Evolutionary conservation across 2,888 invertebrate species (phyloP), one percentile per base, ranked within the genome.

Genomic region (Villa cingulata): DNA sequence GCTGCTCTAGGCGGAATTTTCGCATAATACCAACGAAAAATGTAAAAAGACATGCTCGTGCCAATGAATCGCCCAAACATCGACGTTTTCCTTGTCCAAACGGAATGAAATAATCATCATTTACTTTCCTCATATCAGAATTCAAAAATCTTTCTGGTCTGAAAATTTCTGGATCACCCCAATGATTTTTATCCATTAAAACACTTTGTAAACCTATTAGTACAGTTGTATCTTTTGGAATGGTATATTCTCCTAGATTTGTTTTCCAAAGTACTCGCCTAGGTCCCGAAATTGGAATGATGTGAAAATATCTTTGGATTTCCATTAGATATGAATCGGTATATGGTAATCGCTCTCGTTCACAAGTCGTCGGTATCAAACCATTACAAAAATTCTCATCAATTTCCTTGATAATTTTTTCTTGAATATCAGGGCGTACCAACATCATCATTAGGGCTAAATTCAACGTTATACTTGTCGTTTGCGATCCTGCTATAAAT

Each of bases 401-500:
- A n/a, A 83, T 63, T 56, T 78, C 76, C 0, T 66, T 57, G 34
- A 75, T 75, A 1, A 78, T 65, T 55, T 73, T 72, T 2, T 63
- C 58, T 60, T 83, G 81, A 4, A 81, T 62, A 12, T 79, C 74
- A 40, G 74, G 74, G 50, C 75, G 67, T 23, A 75, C 58, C 17
- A 76, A 66, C 71, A 81, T 74, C 54, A 74, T 70, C 57, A 81
- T 66, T 42, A 83, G 66, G 1, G 75, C 71, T 57, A 80, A 74
- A 54, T 78, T 77, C 16, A 83, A 61, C 0, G 79, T 77, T 36
- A 70, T 73, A 49, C 78, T 75, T 1, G 81, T 81, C 0, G 81
- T 81, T 54, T 74, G 73, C 0, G 75, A 72, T 3, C 82, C 82
- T 6, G 78, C 82, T 56, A 83, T 74, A 55, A 83, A 80, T 41